Conservation (phyloP, 2,113 vertebrate species). For the Halcyon malimbica region DNA sequence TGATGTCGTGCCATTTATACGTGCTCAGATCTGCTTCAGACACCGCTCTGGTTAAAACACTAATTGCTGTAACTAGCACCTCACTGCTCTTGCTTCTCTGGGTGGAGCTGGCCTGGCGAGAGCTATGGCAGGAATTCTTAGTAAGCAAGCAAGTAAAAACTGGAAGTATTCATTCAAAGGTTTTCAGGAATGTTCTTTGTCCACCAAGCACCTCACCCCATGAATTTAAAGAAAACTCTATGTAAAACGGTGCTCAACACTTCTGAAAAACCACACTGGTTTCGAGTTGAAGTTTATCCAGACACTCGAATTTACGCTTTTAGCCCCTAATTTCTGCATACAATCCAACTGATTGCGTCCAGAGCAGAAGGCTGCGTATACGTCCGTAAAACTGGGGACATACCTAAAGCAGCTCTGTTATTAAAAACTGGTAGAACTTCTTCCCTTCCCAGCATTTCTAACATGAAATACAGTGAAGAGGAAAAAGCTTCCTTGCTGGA, state of each 20-base stretch:
- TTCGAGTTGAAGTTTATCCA: neutral
- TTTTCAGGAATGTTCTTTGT: conserved; percentile 63
- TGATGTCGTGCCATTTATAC: conserved; percentile 59
- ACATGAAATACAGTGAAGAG: neutral
- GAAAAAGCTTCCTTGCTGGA: neutral
- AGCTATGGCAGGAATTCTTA: conserved; percentile 62
- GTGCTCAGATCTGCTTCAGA: conserved; percentile 58
- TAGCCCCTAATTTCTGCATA: neutral
- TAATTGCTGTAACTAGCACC: conserved; percentile 49
- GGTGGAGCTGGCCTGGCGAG: conserved; percentile 22
- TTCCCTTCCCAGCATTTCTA: neutral
- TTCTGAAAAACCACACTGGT: neutral
- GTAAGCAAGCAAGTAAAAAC: conserved; percentile 65
- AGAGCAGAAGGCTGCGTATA: neutral
- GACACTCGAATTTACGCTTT: neutral
- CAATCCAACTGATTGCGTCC: neutral
- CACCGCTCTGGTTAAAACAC: conserved; percentile 49
- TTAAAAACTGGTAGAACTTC: neutral
- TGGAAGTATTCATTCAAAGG: conserved; percentile 49
- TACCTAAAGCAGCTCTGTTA: neutral
- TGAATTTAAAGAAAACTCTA: neutral
- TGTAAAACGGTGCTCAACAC: neutral
- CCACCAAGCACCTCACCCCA: neutral
- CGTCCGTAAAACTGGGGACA: neutral
- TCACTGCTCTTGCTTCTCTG: neutral